These are phyloP conservation scores for Lethocerus indicus DNA, from an alignment of 1,140 invertebrate species.

Conservation along the genomic window DNA sequence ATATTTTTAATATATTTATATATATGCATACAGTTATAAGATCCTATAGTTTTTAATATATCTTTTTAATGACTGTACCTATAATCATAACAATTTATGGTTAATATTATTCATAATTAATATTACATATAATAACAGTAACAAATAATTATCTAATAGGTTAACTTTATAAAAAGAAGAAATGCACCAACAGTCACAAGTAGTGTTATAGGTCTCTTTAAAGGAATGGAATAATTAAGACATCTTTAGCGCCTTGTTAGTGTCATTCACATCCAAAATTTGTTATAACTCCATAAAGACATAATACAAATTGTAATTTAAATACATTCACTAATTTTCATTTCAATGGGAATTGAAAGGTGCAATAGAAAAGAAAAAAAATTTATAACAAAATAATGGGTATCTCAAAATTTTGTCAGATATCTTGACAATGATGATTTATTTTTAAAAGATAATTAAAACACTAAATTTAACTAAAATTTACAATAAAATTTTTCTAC, in stretches of 20 bases:
- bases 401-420: no score
- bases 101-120: conserved; percentile 11
- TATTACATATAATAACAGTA: conserved; percentile 13
- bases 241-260: conserved; percentile 1
- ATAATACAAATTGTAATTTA: not conserved
- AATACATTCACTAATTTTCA: not conserved
- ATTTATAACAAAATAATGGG: no score
- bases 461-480: no score
- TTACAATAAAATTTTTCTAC: no score
- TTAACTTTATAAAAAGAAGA: conserved; percentile 14
- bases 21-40: conserved; percentile 12
- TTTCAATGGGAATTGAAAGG: no score
- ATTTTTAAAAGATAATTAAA: no score
- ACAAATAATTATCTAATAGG: conserved; percentile 15
- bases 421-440: no score
- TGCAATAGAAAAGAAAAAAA: no score
- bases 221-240: conserved; percentile 6
- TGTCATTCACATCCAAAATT: no score
- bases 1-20: conserved; percentile 11
- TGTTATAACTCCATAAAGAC: not conserved
- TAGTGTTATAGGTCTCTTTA: conserved; percentile 1
- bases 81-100: conserved; percentile 12
- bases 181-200: conserved; percentile 13
- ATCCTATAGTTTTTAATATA: conserved; percentile 14
- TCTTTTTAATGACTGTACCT: conserved; percentile 14